phyloP scores from a whole-genome alignment of 2,797 vertebrate species.

The Tragelaphus oryx region DNA sequence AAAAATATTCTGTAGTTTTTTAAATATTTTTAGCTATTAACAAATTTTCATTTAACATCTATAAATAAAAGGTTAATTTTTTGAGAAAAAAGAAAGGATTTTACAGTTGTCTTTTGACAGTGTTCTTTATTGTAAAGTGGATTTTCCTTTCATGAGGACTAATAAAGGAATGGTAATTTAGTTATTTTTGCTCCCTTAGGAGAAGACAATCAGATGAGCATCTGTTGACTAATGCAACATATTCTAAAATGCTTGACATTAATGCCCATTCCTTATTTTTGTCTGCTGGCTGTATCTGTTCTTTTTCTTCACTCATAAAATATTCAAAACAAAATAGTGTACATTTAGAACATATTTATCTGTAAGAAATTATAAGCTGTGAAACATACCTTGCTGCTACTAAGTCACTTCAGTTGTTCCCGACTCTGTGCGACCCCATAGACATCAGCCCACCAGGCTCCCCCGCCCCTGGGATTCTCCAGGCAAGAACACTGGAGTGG shows the following conservation, averaged over 20 bases:
- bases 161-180: conserved; percentile 28
- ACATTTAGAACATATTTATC: neutral
- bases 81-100: neutral
- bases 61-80: conserved; percentile 38
- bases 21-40: conserved; percentile 35
- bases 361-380: neutral
- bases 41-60: conserved; percentile 38
- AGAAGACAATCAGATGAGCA: neutral
- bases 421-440: too few species aligned
- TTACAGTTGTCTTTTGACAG: conserved; percentile 20
- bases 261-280: conserved; percentile 26
- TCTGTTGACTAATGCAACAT: conserved; percentile 1
- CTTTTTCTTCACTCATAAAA: neutral
- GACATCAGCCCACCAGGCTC: too few species aligned
- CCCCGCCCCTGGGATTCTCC: too few species aligned
- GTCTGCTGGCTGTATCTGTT: neutral
- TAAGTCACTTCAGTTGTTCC: too few species aligned
- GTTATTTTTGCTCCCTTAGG: conserved; percentile 41
- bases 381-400: neutral
- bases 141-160: conserved; percentile 44
- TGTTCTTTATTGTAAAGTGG: neutral
- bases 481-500: too few species aligned
- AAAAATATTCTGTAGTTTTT: neutral
- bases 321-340: neutral
- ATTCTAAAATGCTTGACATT: conserved; percentile 14